These are phyloP conservation scores for Ladona fulva DNA, from an alignment of 1,140 invertebrate species.

Conservation along the genomic window DNA sequence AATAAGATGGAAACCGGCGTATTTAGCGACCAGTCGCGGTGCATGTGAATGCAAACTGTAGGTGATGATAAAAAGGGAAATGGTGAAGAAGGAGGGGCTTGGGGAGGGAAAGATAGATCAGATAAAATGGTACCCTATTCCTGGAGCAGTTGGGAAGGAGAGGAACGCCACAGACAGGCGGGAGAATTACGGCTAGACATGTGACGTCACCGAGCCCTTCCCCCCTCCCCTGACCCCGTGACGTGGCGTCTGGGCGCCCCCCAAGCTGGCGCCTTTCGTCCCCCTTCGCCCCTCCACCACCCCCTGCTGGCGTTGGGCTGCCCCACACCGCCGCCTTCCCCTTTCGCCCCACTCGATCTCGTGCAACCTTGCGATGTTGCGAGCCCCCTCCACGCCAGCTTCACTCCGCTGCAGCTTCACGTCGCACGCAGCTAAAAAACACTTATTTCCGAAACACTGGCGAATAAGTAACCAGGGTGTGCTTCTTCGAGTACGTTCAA, in stretches of 20 bases:
- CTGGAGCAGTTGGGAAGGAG: background rate
- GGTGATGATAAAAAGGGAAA: background rate
- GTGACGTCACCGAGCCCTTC: background rate
- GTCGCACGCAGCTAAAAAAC: too few relatives aligned
- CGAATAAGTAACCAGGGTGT: too few relatives aligned
- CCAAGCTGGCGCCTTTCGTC: background rate
- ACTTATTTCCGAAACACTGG: too few relatives aligned
- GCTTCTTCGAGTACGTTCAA: too few relatives aligned
- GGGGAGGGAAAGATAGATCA: background rate
- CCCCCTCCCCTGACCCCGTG: background rate
- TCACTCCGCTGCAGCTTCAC: too few relatives aligned
- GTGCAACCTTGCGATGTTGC: background rate
- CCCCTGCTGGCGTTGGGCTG: background rate
- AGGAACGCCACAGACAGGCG: background rate
- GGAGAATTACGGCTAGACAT: background rate
- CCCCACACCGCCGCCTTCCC: background rate
- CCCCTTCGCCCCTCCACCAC: background rate
- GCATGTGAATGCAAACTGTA: too few relatives aligned
- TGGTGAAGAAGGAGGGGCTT: background rate
- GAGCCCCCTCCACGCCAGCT: too few relatives aligned
- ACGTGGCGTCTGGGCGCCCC: constrained; percentile 2
- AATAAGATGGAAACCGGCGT: too few relatives aligned
- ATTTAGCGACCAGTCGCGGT: too few relatives aligned
- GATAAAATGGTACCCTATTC: constrained; percentile 2
- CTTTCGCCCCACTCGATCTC: background rate